Conservation (phyloP, 2,888 invertebrate species). For the Prenolepis imparis region DNA sequence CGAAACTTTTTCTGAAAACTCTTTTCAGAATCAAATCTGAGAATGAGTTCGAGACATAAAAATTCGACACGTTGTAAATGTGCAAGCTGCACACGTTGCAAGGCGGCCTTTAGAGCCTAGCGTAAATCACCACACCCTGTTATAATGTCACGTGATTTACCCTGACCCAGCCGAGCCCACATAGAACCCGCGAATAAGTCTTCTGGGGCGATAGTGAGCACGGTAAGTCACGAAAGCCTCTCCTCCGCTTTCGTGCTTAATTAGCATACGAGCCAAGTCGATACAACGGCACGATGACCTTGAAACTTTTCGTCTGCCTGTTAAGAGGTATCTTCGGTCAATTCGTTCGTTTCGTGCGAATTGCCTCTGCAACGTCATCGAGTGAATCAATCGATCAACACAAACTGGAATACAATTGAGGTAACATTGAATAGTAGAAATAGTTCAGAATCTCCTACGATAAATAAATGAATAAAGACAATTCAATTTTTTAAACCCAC, state of each 20-base stretch:
- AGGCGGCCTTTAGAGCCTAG: constrained; percentile 64
- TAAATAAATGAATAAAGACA: background rate
- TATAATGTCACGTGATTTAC: constrained; percentile 83
- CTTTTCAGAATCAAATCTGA: background rate
- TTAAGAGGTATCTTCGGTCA: constrained; percentile 28
- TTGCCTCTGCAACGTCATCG: background rate
- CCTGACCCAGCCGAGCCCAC: constrained; percentile 80
- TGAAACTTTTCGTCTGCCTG: constrained; percentile 51
- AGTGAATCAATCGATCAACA: constrained; percentile 5
- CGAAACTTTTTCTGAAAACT: background rate
- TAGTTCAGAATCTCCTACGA: background rate
- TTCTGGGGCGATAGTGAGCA: constrained; percentile 61
- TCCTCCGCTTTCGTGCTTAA: constrained; percentile 63
- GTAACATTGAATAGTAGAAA: background rate
- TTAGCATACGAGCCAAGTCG: constrained; percentile 68
- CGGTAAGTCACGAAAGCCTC: constrained; percentile 73
- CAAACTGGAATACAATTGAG: background rate
- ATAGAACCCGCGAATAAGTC: constrained; percentile 63
- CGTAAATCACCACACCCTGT: constrained; percentile 82
- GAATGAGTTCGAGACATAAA: background rate
- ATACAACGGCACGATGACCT: constrained; percentile 57
- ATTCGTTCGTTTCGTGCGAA: background rate
- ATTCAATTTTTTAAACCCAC: background rate
- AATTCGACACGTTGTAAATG: constrained; percentile 41
- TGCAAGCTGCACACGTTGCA: constrained; percentile 60